Evolutionary conservation across 2,797 vertebrate species (phyloP), one percentile per base, ranked within the genome.

Genomic region (Epinephelus awoara): DNA sequence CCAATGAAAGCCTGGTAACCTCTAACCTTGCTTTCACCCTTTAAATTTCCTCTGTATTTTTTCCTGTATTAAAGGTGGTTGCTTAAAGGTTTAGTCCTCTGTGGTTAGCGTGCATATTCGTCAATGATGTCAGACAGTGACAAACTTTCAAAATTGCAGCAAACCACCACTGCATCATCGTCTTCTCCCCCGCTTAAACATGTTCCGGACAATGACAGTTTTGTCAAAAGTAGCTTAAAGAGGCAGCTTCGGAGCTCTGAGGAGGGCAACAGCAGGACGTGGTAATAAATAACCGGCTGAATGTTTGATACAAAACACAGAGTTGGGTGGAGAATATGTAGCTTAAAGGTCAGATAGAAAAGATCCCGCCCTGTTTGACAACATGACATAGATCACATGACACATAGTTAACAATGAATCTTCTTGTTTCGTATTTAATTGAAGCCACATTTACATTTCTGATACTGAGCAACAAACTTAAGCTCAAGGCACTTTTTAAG

Each of bases 1-100:
- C 66, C 56, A 50, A 34, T 59, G 23, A 64, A 76, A 68, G 68
- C 52, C 47, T 18, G 44, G 19, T 50, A 47, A 38, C 49, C 62
- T 55, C 58, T 44, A 21, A 46, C 44, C 4, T 1, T 14, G 1
- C 1, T 38, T 38, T 44, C 2, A 18, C 15, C 29, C 21, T 42
- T 49, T n/a, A n/a, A 2, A 46, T 9, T 15, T 7, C 2, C 46
- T 6, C 11, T 11, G 27, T 40, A 40, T 42, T 42, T 42, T 40
- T 42, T 34, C 34, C 34, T 34, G 34, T 34, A 34, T 7, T 34
- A 34, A 42, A 42, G 40, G 40, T 42, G 40, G 40, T 0, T 42
- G 40, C 9, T 42, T 44, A 21, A 64, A 47, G 40, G 14, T 38
- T 38, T 2, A 8, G n/a, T 23, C 5, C n/a, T 17, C 17, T 25